Evolutionary conservation across 1,140 invertebrate species (phyloP).

Genomic region (Papilio polytes): DNA sequence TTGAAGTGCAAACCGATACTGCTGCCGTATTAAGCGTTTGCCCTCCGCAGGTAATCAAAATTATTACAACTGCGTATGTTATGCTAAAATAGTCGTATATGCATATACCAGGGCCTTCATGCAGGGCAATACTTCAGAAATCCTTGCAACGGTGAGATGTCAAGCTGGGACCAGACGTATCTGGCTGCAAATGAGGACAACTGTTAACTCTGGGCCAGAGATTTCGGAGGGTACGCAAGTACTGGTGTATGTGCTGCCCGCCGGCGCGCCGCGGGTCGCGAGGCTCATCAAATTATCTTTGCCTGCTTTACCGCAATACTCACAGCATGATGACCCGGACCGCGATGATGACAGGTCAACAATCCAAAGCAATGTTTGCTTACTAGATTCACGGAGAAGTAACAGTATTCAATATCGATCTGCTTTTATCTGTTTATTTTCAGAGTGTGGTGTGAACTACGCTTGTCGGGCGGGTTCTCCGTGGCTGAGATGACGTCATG

Average conservation of each 20-base stretch:
- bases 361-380: no score
- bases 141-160: constrained; percentile 74
- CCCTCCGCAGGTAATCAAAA: constrained; percentile 62
- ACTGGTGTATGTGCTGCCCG: constrained; percentile 69
- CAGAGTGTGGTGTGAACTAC: constrained; percentile 59
- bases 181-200: constrained; percentile 65
- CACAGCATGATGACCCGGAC: constrained; percentile 62
- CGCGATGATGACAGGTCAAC: constrained; percentile 44
- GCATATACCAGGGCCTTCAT: not conserved
- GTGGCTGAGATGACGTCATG: constrained; percentile 77
- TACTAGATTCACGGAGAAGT: not conserved
- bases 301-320: constrained; percentile 69
- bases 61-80: not conserved
- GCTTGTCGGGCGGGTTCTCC: constrained; percentile 71
- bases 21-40: constrained; percentile 75
- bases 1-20: constrained; percentile 72
- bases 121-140: constrained; percentile 56
- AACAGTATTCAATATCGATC: not conserved
- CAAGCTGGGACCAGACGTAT: constrained; percentile 74
- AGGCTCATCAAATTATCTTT: constrained; percentile 64
- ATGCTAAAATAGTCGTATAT: constrained; percentile 17
- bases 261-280: constrained; percentile 73
- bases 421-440: not conserved
- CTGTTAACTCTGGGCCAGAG: constrained; percentile 25
- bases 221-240: constrained; percentile 56